A percentile compares a stretch with the other conserved stretches of the same genome.
Conservation (phyloP, 2,113 vertebrate species). For the Scytalopus superciliaris region DNA sequence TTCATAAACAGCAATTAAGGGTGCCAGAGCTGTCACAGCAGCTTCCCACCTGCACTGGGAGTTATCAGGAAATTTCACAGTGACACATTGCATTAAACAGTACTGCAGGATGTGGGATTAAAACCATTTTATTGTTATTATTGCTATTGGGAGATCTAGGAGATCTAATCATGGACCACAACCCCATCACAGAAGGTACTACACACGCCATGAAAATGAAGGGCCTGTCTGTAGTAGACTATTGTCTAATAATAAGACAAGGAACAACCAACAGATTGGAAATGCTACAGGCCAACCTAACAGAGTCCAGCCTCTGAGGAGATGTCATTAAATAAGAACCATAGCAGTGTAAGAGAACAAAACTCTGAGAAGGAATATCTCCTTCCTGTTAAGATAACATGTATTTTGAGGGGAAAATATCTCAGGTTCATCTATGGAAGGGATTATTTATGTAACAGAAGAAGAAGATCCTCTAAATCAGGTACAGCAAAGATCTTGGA, state of each 20-base stretch:
- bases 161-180: background rate
- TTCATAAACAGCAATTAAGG: conserved; percentile 56
- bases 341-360: background rate
- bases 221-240: background rate
- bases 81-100: background rate
- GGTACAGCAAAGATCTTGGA: background rate
- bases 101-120: background rate
- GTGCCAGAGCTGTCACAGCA: conserved; percentile 7
- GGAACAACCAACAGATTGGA: background rate
- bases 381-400: background rate
- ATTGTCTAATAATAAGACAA: background rate
- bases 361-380: background rate
- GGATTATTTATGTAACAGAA: background rate
- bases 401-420: background rate
- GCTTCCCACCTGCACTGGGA: conserved; percentile 30
- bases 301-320: background rate
- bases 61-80: background rate
- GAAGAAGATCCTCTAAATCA: background rate
- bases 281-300: background rate
- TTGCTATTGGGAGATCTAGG: background rate
- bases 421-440: background rate
- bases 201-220: background rate
- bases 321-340: background rate
- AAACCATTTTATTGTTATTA: background rate
- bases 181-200: background rate